phyloP scores from a whole-genome alignment of 2,797 vertebrate species.

The Bovichtus diacanthus region DNA sequence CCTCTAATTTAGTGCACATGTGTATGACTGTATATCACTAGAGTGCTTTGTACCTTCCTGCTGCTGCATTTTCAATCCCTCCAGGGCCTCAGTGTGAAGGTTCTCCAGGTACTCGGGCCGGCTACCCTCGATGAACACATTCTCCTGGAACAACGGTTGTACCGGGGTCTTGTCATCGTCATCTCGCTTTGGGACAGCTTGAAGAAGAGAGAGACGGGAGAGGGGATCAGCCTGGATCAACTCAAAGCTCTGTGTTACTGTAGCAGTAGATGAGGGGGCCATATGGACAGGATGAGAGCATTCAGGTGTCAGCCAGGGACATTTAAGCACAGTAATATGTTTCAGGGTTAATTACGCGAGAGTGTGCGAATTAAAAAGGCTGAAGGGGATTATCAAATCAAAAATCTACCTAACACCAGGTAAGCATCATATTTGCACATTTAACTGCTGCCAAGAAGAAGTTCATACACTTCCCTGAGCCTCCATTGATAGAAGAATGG shows the following conservation, averaged over 20 bases:
- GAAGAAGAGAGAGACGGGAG: constrained; percentile 26
- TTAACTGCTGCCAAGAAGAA: no score
- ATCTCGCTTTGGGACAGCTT: constrained; percentile 85
- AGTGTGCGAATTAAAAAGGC: constrained; percentile 10
- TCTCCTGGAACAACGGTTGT: constrained; percentile 87
- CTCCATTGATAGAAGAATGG: no score
- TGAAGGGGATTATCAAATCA: constrained; percentile 48
- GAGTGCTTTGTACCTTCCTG: constrained; percentile 87
- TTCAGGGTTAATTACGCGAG: constrained; percentile 33
- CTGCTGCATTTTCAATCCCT: constrained; percentile 92
- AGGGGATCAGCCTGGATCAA: constrained; percentile 59
- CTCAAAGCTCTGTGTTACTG: constrained; percentile 52
- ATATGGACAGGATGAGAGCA: constrained; percentile 45
- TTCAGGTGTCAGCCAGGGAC: constrained; percentile 27
- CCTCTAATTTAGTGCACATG: constrained; percentile 17
- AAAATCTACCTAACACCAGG: constrained; percentile 26
- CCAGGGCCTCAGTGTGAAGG: constrained; percentile 93
- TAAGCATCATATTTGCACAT: no score
- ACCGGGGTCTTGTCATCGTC: constrained; percentile 75
- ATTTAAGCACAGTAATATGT: constrained; percentile 43
- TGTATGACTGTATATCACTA: neutral
- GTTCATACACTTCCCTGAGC: no score
- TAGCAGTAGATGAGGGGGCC: constrained; percentile 45
- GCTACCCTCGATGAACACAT: constrained; percentile 92
- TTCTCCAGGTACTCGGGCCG: constrained; percentile 91